A percentile compares a stretch with the other conserved stretches of the same genome.
These are phyloP conservation scores for Scaptomyza montana DNA, from an alignment of 1,140 invertebrate species.

Conservation along the genomic window DNA sequence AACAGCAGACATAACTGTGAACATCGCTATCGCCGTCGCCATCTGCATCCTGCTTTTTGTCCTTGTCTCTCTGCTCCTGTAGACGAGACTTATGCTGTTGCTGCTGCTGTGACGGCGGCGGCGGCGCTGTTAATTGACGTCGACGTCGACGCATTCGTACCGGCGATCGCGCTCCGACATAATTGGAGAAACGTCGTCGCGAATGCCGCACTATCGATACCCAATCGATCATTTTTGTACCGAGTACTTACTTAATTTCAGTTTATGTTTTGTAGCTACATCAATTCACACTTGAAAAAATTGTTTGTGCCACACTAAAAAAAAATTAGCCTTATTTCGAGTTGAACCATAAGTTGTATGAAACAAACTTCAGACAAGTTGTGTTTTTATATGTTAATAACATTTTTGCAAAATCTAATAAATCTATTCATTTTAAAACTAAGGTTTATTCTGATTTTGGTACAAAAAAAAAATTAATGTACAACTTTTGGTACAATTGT, in stretches of 20 bases:
- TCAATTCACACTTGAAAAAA: not conserved
- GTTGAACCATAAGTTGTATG: no score
- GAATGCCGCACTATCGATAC: slow-evolving; percentile 90
- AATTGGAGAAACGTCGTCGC: slow-evolving; percentile 89
- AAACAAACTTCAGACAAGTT: no score
- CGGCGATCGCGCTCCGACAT: slow-evolving; percentile 87
- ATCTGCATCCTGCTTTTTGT: slow-evolving; percentile 20
- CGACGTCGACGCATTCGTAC: slow-evolving; percentile 86
- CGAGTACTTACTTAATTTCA: slow-evolving; percentile 22
- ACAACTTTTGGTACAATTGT: not conserved
- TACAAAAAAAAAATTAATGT: not conserved
- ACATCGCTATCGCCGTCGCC: slow-evolving; percentile 30
- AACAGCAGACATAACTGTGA: slow-evolving; percentile 72
- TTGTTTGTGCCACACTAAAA: not conserved
- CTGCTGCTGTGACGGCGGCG: slow-evolving; percentile 40
- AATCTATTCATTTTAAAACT: no score
- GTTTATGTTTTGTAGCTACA: slow-evolving; percentile 1
- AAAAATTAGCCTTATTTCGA: not conserved
- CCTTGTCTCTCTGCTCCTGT: slow-evolving; percentile 49
- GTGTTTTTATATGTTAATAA: no score
- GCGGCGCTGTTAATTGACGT: slow-evolving; percentile 74
- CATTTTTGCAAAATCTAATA: no score
- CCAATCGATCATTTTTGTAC: slow-evolving; percentile 89
- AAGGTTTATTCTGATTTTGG: no score
- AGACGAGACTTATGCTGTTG: slow-evolving; percentile 56